Base-by-base conservation (phyloP, 2,113 vertebrate genomes). In the Chamaetylas fuelleborni region DNA sequence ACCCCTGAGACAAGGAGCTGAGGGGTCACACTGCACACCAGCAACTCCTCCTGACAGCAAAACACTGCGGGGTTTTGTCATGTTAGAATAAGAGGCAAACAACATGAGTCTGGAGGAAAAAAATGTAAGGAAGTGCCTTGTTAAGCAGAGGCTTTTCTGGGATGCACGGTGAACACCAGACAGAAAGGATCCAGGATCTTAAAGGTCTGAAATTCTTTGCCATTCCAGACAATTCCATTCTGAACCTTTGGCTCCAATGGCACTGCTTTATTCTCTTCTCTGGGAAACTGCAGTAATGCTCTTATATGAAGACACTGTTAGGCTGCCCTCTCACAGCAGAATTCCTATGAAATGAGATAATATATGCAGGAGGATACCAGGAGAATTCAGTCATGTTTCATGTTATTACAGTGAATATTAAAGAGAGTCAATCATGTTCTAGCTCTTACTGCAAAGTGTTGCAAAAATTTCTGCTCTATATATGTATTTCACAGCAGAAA, bases 341-440 rank as follows among this genome's bases (percentile, higher is more conserved):
- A 61, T 48, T 92, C 58, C 43, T 36, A 5, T 6, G 69, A 51
- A 90, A 53, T 73, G 53, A n/a, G 62, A 56, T 34, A 47, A 48
- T 72, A 54, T 15, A 56, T 85, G 61, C 83, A 72, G 70, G 53
- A 90, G 36, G 61, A 67, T 40, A 74, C 8, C 0, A 0, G 11
- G 48, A 86, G 90, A 85, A 88, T 81, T 95, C 81, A 36, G 11
- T 57, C 56, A 60, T 78, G 81, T 86, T 96, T 78, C 67, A 56
- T 62, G 82, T 92, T 96, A 96, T 93, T 95, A 90, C 17, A 76
- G 81, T 64, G 86, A 96, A 88, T 95, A 96, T 94, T 93, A 94
- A 94, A 97, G 93, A 74, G 42, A 97, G 90, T 95, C 73, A 96
- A 94, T 96, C 94, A 96, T 91, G 73, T 93, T 86, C 91, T 70